Percentiles rank a stretch among this genome's conserved stretches.
Evolutionary conservation across 2,113 vertebrate species (phyloP).

Genomic region (Chaetops frenatus): DNA sequence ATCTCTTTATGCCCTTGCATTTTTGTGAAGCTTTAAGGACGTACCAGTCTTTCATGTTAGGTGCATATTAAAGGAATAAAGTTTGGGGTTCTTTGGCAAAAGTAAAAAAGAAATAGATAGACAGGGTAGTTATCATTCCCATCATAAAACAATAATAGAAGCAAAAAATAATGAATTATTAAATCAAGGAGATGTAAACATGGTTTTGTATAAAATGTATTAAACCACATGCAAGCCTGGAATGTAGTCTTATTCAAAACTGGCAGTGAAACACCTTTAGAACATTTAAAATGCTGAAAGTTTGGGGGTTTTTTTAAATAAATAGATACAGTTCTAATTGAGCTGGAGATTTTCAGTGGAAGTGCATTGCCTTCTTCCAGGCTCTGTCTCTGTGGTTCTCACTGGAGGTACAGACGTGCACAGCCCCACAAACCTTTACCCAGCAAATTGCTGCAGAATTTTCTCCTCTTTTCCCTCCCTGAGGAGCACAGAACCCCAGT

Average conservation of each 20-base stretch:
- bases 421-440: neutral
- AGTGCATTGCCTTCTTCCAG: neutral
- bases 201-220: neutral
- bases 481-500: neutral
- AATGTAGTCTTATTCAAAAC: neutral
- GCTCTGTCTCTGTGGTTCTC: neutral
- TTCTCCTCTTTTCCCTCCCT: neutral
- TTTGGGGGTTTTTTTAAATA: neutral
- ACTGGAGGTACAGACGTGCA: rapidly evolving
- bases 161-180: neutral
- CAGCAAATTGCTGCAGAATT: neutral
- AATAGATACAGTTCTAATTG: neutral
- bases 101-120: slow-evolving; percentile 23
- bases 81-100: slow-evolving; percentile 30
- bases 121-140: slow-evolving; percentile 31
- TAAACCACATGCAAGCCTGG: slow-evolving; percentile 39
- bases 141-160: slow-evolving; percentile 39
- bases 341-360: neutral
- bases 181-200: slow-evolving; percentile 15
- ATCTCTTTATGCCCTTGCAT: slow-evolving; percentile 39
- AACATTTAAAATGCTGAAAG: neutral
- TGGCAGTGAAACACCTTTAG: neutral
- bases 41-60: slow-evolving; percentile 37
- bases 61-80: slow-evolving; percentile 17
- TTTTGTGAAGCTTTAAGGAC: slow-evolving; percentile 34